Percentiles rank a stretch among this genome's conserved stretches.
phyloP scores from a whole-genome alignment of 2,888 invertebrate species.

The Portevinia maculata region DNA sequence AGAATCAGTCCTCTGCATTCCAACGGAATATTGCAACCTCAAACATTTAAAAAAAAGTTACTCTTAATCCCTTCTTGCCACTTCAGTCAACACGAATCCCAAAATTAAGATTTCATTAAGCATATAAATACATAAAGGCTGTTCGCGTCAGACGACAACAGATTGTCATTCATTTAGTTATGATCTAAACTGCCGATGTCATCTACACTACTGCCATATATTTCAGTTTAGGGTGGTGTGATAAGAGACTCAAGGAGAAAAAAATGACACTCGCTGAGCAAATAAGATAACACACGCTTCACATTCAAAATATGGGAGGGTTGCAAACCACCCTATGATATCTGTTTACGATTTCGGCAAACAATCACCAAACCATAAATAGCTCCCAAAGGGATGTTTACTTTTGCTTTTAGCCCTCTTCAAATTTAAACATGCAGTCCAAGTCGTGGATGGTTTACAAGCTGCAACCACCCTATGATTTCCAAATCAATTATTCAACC shows the following conservation, averaged over 20 bases:
- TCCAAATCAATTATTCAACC: conserved; percentile 71
- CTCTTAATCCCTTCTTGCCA: not conserved
- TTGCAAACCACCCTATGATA: conserved; percentile 41
- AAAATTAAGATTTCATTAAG: conserved; percentile 57
- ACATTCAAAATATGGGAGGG: conserved; percentile 13
- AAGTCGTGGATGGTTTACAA: conserved; percentile 15
- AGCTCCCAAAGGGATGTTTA: conserved; percentile 82
- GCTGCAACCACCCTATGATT: conserved; percentile 45
- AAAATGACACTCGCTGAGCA: conserved; percentile 74
- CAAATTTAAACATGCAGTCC: conserved; percentile 27
- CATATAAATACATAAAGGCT: conserved; percentile 51
- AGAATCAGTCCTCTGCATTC: too few species aligned
- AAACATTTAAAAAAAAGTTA: not conserved
- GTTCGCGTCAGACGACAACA: conserved; percentile 48
- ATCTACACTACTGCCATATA: conserved; percentile 52
- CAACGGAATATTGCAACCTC: not conserved
- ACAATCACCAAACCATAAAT: conserved; percentile 79
- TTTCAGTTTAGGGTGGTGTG: conserved; percentile 29
- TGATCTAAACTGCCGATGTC: conserved; percentile 60
- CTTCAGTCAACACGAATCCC: conserved; percentile 5
- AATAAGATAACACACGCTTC: conserved; percentile 75
- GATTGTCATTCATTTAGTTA: conserved; percentile 54
- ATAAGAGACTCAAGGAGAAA: conserved; percentile 3
- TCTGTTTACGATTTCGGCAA: conserved; percentile 73
- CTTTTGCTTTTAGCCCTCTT: conserved; percentile 48